Conservation (phyloP, 2,888 invertebrate genomes). For the Steinernema scapterisci region DNA sequence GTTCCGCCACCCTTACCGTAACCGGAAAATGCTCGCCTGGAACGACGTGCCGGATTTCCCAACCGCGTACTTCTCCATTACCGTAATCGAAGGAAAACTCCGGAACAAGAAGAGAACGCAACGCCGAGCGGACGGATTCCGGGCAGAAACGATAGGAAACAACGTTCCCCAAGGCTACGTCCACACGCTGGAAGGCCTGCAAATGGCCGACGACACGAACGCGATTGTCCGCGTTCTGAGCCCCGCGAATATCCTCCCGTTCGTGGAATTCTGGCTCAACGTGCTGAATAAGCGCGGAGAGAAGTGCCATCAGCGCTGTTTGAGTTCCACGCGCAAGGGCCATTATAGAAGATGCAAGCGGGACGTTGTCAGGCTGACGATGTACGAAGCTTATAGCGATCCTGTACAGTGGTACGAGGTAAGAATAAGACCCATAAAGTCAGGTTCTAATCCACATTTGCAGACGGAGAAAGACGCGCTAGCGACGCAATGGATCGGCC, state of each 20-base stretch:
- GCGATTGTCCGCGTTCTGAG: not conserved
- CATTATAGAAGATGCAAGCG: conserved; percentile 16
- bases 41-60: not conserved
- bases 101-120: conserved; percentile 19
- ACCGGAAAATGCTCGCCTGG: not conserved
- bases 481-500: conserved; percentile 39
- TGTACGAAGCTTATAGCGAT: conserved; percentile 18
- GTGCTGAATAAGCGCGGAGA: not conserved
- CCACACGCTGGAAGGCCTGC: not conserved
- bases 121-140: not conserved
- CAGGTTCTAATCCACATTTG: too few species aligned
- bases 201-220: not conserved
- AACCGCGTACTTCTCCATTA: not conserved
- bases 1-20: too few species aligned
- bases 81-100: conserved; percentile 19
- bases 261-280: conserved; percentile 11
- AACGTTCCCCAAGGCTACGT: not conserved
- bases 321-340: not conserved
- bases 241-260: conserved; percentile 1
- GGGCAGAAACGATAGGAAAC: not conserved
- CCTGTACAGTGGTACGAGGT: conserved; percentile 14
- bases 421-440: too few species aligned
- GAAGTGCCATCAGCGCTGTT: conserved; percentile 11
- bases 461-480: conserved; percentile 39
- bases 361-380: conserved; percentile 3